A percentile compares a stretch with the other conserved stretches of the same genome.
Conservation (phyloP, 1,140 invertebrate genomes). For the Danaus melanippus region DNA sequence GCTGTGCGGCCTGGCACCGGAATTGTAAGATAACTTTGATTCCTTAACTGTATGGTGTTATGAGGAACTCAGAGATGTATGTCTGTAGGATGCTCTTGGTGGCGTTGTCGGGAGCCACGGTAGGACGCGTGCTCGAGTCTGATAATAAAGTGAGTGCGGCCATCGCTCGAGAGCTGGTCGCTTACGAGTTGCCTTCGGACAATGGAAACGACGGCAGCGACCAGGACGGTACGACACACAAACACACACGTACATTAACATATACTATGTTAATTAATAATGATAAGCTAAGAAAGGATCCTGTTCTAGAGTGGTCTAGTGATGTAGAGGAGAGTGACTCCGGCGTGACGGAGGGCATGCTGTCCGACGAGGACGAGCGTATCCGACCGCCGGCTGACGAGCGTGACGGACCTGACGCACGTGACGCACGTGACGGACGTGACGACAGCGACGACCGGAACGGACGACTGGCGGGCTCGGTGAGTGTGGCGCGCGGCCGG, state of each 20-base stretch:
- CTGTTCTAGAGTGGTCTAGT: conserved; percentile 6
- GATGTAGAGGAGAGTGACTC: conserved; percentile 19
- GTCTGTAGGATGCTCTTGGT: conserved; percentile 75
- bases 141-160: conserved; percentile 36
- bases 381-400: conserved; percentile 11
- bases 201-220: conserved; percentile 24
- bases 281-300: no score
- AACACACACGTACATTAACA: not conserved
- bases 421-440: conserved; percentile 17
- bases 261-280: no score
- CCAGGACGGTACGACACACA: conserved; percentile 19
- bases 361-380: conserved; percentile 12
- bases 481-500: conserved; percentile 76
- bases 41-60: no score
- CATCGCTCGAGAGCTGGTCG: conserved; percentile 57
- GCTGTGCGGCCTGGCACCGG: conserved; percentile 75
- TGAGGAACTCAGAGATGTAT: not conserved
- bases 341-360: conserved; percentile 15
- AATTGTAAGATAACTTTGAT: conserved; percentile 51
- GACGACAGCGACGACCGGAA: conserved; percentile 21
- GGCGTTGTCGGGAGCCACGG: conserved; percentile 78
- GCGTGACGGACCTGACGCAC: conserved; percentile 8
- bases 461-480: conserved; percentile 61
- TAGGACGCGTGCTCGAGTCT: conserved; percentile 71
- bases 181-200: conserved; percentile 59